These are phyloP conservation scores for Zosterops borbonicus DNA, from an alignment of 2,113 vertebrate genomes.

Conservation along the genomic window DNA sequence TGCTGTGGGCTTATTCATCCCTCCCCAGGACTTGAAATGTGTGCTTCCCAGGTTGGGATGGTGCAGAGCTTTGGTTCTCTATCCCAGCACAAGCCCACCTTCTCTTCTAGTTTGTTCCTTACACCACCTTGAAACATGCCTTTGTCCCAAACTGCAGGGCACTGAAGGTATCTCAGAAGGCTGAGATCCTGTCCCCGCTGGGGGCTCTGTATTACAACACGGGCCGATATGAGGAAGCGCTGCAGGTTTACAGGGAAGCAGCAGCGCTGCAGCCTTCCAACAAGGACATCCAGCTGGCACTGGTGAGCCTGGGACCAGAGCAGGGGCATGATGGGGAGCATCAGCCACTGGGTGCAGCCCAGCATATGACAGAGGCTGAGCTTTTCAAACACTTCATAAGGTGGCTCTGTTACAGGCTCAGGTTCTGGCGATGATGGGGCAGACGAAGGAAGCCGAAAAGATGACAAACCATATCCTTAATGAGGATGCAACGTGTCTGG, in stretches of 20 bases:
- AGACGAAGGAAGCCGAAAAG: constrained; percentile 82
- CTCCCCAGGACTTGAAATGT: neutral
- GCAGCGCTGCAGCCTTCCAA: constrained; percentile 81
- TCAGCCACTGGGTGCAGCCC: neutral
- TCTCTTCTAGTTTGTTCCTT: neutral
- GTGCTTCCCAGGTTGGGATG: neutral
- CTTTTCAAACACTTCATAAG: neutral
- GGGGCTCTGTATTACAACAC: constrained; percentile 98
- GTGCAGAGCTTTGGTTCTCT: neutral
- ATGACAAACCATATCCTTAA: constrained; percentile 83
- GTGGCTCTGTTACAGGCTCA: constrained; percentile 79
- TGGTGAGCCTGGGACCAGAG: constrained; percentile 77
- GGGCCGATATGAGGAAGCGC: constrained; percentile 84
- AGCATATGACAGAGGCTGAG: accelerated
- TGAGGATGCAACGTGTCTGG: constrained; percentile 81
- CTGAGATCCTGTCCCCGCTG: constrained; percentile 87
- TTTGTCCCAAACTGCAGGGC: constrained; percentile 74
- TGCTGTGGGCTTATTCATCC: neutral
- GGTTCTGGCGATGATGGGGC: constrained; percentile 87
- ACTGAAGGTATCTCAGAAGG: constrained; percentile 83
- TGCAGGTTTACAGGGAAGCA: constrained; percentile 89
- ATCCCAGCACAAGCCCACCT: neutral
- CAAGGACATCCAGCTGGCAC: constrained; percentile 85
- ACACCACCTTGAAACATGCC: neutral
- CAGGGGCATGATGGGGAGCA: accelerated